A percentile compares a stretch with the other conserved stretches of the same genome.
phyloP scores from a whole-genome alignment of 2,797 vertebrate genomes.

The Arrhamphus sclerolepis region DNA sequence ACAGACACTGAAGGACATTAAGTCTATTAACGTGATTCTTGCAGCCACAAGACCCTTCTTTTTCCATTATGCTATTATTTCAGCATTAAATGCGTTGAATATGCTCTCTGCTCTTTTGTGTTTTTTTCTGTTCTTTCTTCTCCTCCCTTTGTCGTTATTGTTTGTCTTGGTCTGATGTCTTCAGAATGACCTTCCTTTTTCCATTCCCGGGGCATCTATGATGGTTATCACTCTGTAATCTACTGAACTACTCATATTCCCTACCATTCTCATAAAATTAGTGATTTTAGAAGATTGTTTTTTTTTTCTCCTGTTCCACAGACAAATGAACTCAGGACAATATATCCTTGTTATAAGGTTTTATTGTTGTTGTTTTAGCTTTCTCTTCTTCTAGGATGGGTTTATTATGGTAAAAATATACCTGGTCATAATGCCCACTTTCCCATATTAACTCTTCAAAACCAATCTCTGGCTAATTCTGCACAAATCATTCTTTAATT shows the following conservation, averaged over 20 bases:
- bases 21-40: constrained; percentile 59
- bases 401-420: constrained; percentile 68
- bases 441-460: constrained; percentile 76
- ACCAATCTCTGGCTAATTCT: constrained; percentile 69
- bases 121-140: constrained; percentile 18
- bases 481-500: constrained; percentile 75
- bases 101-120: constrained; percentile 45
- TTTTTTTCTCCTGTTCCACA: constrained; percentile 58
- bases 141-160: constrained; percentile 44
- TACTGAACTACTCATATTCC: constrained; percentile 80
- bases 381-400: constrained; percentile 55
- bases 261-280: constrained; percentile 79
- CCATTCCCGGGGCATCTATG: constrained; percentile 66
- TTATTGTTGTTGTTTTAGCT: constrained; percentile 7
- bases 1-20: constrained; percentile 67
- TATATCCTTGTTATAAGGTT: constrained; percentile 70
- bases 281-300: constrained; percentile 75
- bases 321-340: constrained; percentile 81
- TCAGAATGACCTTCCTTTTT: constrained; percentile 52
- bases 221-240: constrained; percentile 82
- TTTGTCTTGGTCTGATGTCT: constrained; percentile 46
- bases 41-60: constrained; percentile 58
- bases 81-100: constrained; percentile 70
- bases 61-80: constrained; percentile 67
- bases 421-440: constrained; percentile 69